Conservation (phyloP, 2,113 vertebrate genomes). For the Callospermophilus lateralis region DNA sequence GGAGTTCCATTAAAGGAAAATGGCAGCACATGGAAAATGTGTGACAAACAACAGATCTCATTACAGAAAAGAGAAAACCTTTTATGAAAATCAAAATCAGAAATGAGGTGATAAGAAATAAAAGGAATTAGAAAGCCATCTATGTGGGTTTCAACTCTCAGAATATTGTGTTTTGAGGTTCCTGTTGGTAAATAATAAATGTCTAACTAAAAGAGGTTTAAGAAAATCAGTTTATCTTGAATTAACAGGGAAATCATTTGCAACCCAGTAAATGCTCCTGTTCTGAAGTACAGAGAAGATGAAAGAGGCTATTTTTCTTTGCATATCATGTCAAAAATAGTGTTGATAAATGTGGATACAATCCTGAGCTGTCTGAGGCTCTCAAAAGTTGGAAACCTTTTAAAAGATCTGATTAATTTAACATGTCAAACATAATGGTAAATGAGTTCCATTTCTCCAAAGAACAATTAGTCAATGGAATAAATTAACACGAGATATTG, state of each 20-base stretch:
- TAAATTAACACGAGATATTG: conserved; percentile 69
- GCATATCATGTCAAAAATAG: conserved; percentile 56
- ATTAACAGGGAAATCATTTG: not conserved
- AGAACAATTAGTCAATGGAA: conserved; percentile 72
- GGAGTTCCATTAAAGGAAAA: conserved; percentile 75
- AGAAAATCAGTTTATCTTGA: conserved; percentile 22
- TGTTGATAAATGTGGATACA: conserved; percentile 47
- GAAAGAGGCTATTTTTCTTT: conserved; percentile 57
- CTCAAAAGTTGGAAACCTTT: conserved; percentile 61
- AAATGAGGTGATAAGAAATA: conserved; percentile 67
- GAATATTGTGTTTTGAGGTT: conserved; percentile 28
- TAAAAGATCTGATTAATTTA: conserved; percentile 77
- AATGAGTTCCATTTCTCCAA: conserved; percentile 70
- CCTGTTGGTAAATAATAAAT: conserved; percentile 35
- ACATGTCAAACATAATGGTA: conserved; percentile 67
- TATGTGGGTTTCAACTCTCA: not conserved
- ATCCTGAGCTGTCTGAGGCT: conserved; percentile 59
- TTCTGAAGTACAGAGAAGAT: not conserved
- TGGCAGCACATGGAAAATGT: conserved; percentile 69
- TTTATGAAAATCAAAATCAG: conserved; percentile 70
- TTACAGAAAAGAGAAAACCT: conserved; percentile 78
- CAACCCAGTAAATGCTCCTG: not conserved
- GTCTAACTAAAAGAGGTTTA: not conserved
- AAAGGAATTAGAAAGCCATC: conserved; percentile 16
- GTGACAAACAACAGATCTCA: conserved; percentile 71